phyloP scores from a whole-genome alignment of 2,113 vertebrate genomes.

The Mellivora capensis region DNA sequence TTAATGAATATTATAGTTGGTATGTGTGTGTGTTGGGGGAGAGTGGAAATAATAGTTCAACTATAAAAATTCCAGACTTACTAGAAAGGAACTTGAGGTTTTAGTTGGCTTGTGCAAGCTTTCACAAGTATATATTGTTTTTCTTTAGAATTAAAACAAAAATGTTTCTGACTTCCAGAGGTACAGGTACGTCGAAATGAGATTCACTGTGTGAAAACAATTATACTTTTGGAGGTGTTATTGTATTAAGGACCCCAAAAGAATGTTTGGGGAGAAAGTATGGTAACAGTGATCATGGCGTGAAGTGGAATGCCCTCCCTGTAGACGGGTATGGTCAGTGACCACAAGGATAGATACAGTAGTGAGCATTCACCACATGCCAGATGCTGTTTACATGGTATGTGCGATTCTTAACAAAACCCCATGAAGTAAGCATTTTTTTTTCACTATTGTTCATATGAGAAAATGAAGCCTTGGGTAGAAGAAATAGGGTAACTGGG shows the following conservation, averaged over 20 bases:
- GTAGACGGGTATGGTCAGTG: not conserved
- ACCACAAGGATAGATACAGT: fast-evolving
- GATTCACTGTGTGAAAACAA: not conserved
- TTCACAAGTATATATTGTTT: not conserved
- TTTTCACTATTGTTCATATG: not conserved
- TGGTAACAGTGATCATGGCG: not conserved
- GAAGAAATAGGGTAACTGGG: not conserved
- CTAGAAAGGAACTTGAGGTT: not conserved
- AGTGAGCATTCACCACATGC: fast-evolving
- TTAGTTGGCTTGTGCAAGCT: not conserved
- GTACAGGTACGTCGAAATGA: not conserved
- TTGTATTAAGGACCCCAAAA: not conserved
- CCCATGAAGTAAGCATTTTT: not conserved
- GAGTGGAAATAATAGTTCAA: not conserved
- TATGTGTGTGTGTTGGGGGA: not conserved
- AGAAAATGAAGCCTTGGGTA: not conserved
- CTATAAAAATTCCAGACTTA: not conserved
- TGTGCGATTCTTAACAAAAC: not conserved
- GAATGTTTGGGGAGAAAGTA: not conserved
- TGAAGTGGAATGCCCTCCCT: fast-evolving
- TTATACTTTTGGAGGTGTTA: not conserved
- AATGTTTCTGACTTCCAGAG: not conserved
- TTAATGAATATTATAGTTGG: not conserved
- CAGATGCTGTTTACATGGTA: not conserved
- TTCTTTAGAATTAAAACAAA: not conserved